Conservation (phyloP, 2,797 vertebrate genomes). For the Falco naumanni region DNA sequence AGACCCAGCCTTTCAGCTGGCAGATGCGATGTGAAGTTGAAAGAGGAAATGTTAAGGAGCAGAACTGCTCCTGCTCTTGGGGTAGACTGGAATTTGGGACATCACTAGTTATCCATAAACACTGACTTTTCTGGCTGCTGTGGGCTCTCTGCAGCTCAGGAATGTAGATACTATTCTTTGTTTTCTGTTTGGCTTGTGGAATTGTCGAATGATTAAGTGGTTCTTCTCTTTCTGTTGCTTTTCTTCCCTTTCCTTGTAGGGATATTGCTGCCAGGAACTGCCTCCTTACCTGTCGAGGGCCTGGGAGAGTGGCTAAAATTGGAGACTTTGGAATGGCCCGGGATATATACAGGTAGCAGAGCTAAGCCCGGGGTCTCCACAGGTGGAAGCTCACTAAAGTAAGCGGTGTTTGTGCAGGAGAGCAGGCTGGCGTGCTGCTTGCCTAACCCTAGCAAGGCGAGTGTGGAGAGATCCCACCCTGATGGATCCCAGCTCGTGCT, state of each 20-base stretch:
- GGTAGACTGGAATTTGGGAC: neutral
- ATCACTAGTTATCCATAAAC: neutral
- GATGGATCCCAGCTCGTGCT: neutral
- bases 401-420: neutral
- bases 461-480: neutral
- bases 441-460: neutral
- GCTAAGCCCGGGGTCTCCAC: neutral
- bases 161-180: neutral
- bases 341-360: conserved; percentile 94
- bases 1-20: neutral
- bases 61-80: neutral
- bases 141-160: neutral
- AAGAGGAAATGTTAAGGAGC: neutral
- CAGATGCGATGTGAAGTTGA: neutral
- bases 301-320: conserved; percentile 94
- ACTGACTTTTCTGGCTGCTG: neutral
- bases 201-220: neutral
- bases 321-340: conserved; percentile 99
- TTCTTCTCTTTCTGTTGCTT: conserved; percentile 21
- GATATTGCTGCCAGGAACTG: conserved; percentile 98
- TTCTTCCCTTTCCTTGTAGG: conserved; percentile 75
- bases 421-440: neutral
- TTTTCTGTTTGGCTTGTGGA: neutral
- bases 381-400: neutral
- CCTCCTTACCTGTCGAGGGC: conserved; percentile 93